Conservation (phyloP, 2,888 invertebrate species). For the Dioctria rufipes region DNA sequence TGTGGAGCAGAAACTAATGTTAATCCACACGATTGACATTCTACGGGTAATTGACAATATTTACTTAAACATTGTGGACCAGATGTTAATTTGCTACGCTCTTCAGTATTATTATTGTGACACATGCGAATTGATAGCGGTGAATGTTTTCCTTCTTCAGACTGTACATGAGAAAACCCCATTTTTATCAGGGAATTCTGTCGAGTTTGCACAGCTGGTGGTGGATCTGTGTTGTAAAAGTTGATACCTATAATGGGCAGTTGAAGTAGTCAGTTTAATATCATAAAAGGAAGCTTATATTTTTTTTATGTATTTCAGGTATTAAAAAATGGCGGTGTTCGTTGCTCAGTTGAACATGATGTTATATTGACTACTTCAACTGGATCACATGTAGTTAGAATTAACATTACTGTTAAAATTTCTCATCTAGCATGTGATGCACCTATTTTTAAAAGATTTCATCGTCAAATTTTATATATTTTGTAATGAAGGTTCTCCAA, state of each 20-base stretch:
- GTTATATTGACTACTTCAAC: constrained; percentile 79
- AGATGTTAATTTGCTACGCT: constrained; percentile 78
- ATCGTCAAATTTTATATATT: constrained; percentile 93
- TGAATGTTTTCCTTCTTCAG: constrained; percentile 75
- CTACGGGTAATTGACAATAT: constrained; percentile 98
- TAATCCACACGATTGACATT: constrained; percentile 95
- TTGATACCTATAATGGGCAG: constrained; percentile 83
- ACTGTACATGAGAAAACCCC: constrained; percentile 91
- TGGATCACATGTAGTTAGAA: constrained; percentile 97
- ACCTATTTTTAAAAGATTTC: constrained; percentile 86
- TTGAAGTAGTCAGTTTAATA: constrained; percentile 96
- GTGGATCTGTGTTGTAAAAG: constrained; percentile 79
- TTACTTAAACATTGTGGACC: constrained; percentile 97
- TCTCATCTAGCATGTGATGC: constrained; percentile 97
- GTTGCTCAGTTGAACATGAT: constrained; percentile 56
- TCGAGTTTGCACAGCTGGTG: constrained; percentile 80
- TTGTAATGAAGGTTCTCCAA: constrained; percentile 97
- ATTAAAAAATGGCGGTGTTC: too few relatives aligned
- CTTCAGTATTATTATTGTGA: constrained; percentile 84
- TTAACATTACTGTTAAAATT: constrained; percentile 91
- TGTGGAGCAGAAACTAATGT: constrained; percentile 98
- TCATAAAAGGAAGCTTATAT: constrained; percentile 91
- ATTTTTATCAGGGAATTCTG: constrained; percentile 92
- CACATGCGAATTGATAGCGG: constrained; percentile 94
- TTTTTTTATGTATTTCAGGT: constrained; percentile 78